Base-by-base conservation (phyloP, 1,140 invertebrate genomes). In the Heliconius himera region DNA sequence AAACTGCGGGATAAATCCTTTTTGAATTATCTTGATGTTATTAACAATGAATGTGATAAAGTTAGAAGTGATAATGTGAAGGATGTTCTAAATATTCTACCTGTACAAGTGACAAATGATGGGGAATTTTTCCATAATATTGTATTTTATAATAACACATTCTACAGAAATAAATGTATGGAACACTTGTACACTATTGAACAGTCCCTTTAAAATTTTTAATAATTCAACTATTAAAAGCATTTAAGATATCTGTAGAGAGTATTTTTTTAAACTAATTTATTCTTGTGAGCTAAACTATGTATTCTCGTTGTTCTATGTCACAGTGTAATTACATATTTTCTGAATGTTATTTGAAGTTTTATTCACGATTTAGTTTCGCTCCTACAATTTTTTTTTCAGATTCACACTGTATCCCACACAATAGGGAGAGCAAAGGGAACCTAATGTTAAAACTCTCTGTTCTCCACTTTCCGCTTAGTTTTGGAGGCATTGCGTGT, bases 71-170 rank as follows among this genome's bases (percentile, higher is more conserved):
- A 91, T 36, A 86, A 85, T 2, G 83, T 81, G n/a, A 90, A 84
- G 49, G 91, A 92, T 88, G 86, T 94, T 29, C 82, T 93, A 46
- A 94, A 91, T 76, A 85, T 83, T 16, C 79, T 93, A 16, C 88
- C 87, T 8, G 92, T 94, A 9, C 89, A 91, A 70, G 83, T 88
- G 3, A 94, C 91, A 13, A 93, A 93, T 81, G 79, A 82, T 73
- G 92, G 91, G 56, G 89, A 92, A 20, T 93, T 93, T 83, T 94
- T 89, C 81, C 88, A 87, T 51, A 93, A 87, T 82, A 87, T 94
- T 87, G 88, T 94, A 4, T 89, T 92, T 74, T 94, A 92, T 76
- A 94, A 94, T 77, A 94, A 94, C 73, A 94, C 92, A 54, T 90
- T 93, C 76, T 94, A 94, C 72, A 89, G 90, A 84, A 93, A 94